Evolutionary conservation across 2,888 invertebrate genomes (phyloP).

Genomic region (Dolichopus griseipennis): DNA sequence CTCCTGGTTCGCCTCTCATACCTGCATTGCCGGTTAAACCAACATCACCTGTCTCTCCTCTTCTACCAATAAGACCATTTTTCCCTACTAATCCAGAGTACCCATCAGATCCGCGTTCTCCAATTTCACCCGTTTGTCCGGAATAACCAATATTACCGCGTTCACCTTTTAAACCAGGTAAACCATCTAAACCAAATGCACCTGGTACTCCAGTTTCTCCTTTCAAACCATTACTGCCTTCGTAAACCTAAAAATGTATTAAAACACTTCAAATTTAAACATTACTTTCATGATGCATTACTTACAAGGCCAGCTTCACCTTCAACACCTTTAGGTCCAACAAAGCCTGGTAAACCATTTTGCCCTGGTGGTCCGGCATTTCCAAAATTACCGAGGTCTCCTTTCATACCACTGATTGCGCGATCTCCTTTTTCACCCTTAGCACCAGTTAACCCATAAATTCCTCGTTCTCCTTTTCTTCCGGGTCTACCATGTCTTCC

Average conservation of each 20-base stretch:
- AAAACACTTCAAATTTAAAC: neutral
- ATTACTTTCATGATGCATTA: conserved; percentile 27
- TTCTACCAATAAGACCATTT: conserved; percentile 41
- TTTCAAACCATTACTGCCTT: conserved; percentile 47
- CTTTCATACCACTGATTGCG: conserved; percentile 53
- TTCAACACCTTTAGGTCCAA: conserved; percentile 51
- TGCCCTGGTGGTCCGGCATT: conserved; percentile 41
- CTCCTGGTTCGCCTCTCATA: conserved; percentile 46
- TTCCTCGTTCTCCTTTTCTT: conserved; percentile 34
- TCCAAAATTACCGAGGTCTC: conserved; percentile 50
- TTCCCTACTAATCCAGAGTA: conserved; percentile 35
- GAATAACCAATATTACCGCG: conserved; percentile 45
- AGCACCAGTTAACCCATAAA: conserved; percentile 29
- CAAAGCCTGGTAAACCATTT: conserved; percentile 30
- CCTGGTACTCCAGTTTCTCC: conserved; percentile 58
- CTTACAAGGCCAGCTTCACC: conserved; percentile 49
- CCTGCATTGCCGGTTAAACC: conserved; percentile 47
- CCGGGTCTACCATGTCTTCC: conserved; percentile 31
- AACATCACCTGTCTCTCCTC: conserved; percentile 49
- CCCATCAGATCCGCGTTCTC: conserved; percentile 46
- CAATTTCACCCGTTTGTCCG: conserved; percentile 48
- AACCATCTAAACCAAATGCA: conserved; percentile 45
- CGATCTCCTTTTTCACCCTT: conserved; percentile 48
- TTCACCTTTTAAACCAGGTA: conserved; percentile 45
- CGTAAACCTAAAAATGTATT: conserved; percentile 27